phyloP scores from a whole-genome alignment of 2,797 vertebrate genomes.

The Forpus xanthops region DNA sequence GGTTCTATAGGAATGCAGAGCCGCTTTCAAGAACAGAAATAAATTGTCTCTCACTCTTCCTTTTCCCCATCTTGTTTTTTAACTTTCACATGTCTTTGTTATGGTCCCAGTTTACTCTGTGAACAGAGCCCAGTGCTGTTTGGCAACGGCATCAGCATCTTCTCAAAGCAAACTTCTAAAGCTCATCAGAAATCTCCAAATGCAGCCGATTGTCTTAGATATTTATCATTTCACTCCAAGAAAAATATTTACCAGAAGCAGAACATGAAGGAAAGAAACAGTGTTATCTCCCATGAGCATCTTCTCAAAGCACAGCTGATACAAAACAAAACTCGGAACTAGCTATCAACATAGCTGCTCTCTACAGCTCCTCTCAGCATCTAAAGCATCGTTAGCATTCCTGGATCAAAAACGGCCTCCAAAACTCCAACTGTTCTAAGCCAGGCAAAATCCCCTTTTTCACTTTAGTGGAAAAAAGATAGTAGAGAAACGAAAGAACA shows the following conservation, averaged over 20 bases:
- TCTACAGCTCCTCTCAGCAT: not conserved
- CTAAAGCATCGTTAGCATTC: not conserved
- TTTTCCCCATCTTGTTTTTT: not conserved
- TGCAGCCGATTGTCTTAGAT: not conserved
- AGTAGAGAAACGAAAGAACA: not conserved
- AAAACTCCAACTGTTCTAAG: not conserved
- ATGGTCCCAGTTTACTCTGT: not conserved
- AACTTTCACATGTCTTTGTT: not conserved
- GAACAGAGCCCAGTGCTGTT: not conserved
- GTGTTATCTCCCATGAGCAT: not conserved
- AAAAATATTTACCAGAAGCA: not conserved
- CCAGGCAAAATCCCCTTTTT: not conserved
- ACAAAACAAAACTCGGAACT: not conserved
- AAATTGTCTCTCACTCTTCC: not conserved
- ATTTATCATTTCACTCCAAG: not conserved
- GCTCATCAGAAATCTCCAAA: not conserved
- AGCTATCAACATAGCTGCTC: not conserved
- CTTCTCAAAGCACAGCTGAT: not conserved
- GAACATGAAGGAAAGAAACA: not conserved
- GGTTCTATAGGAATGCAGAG: not conserved
- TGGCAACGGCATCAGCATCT: not conserved
- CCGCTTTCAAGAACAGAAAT: not conserved
- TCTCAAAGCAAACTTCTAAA: not conserved
- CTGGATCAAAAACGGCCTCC: not conserved
- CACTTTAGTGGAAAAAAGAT: not conserved